phyloP scores from a whole-genome alignment of 2,113 vertebrate species.

The Lepidothrix coronata region DNA sequence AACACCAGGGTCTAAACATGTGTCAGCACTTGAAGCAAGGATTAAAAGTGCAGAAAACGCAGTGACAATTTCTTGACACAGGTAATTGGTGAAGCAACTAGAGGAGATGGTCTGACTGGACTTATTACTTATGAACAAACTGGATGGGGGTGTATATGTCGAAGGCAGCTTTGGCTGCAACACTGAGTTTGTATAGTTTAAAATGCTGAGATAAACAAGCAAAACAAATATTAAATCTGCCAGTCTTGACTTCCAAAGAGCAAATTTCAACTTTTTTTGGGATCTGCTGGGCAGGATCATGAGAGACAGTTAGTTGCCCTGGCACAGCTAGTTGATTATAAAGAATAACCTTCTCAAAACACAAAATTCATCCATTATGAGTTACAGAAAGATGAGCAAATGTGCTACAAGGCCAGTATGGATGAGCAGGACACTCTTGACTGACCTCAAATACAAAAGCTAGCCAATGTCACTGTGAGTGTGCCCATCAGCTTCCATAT shows the following conservation, averaged over 20 bases:
- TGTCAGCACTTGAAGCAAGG: background rate
- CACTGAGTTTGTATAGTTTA: background rate
- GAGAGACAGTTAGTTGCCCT: background rate
- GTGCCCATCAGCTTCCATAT: fast-evolving
- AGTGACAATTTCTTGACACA: background rate
- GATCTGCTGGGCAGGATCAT: background rate
- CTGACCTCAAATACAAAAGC: background rate
- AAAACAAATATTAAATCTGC: background rate
- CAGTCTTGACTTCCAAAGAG: background rate
- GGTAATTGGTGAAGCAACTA: background rate
- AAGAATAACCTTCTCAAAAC: background rate
- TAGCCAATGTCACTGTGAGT: background rate
- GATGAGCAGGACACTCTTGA: background rate
- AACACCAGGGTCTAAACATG: background rate
- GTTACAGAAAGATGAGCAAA: background rate
- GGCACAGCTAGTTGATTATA: background rate
- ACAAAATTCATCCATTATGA: background rate
- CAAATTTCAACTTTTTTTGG: background rate
- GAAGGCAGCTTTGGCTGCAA: background rate
- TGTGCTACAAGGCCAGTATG: background rate
- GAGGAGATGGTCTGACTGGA: background rate
- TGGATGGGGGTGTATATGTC: background rate
- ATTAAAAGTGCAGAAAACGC: background rate
- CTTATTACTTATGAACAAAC: background rate
- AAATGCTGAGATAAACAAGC: background rate